Conservation (phyloP, 2,888 invertebrate species). For the Drosophila phalerata region DNA sequence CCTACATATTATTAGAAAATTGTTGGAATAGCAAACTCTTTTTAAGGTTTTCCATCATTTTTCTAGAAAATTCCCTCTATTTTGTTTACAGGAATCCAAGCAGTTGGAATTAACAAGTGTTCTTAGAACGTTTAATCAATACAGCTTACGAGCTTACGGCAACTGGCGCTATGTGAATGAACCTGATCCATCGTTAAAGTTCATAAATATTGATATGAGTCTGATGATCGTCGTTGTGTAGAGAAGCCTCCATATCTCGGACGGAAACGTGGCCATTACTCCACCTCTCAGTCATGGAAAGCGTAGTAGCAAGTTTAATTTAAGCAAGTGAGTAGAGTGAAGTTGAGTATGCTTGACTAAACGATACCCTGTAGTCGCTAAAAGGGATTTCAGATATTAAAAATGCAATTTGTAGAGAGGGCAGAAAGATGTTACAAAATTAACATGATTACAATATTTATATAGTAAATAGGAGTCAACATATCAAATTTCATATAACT, state of each 20-base stretch:
- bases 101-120: neutral
- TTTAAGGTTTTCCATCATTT: neutral
- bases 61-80: neutral
- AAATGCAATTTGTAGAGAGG: neutral
- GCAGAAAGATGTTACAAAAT: too few species aligned
- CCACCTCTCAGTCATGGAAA: neutral
- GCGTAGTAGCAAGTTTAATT: conserved; percentile 65
- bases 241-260: conserved; percentile 6
- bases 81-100: neutral
- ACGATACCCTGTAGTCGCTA: neutral
- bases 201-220: conserved; percentile 71
- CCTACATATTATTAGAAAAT: neutral
- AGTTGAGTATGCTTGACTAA: neutral
- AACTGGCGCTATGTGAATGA: conserved; percentile 37
- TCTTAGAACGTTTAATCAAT: conserved; percentile 4
- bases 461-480: too few species aligned
- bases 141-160: neutral
- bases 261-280: conserved; percentile 17
- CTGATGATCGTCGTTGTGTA: conserved; percentile 23
- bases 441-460: neutral
- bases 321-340: neutral
- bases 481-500: neutral
- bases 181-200: conserved; percentile 38
- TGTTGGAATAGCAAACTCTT: neutral
- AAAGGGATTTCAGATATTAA: neutral